phyloP scores from a whole-genome alignment of 2,888 invertebrate species.

The Cheilosia grossa region DNA sequence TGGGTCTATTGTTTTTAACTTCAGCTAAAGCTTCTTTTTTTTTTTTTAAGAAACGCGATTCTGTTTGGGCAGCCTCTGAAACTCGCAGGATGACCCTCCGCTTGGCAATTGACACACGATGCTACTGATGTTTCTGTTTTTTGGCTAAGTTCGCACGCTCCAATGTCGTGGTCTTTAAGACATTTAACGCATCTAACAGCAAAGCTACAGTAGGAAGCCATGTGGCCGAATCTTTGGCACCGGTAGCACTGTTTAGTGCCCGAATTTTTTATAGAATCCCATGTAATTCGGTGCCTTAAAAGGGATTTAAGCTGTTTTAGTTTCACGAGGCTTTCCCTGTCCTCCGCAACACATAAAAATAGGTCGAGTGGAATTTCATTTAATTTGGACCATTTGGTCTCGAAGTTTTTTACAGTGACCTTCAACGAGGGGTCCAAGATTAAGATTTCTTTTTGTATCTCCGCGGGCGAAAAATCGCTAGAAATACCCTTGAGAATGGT shows the following conservation, averaged over 20 bases:
- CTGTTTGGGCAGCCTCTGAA: conserved; percentile 7
- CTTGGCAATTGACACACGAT: background rate
- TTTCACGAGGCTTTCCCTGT: background rate
- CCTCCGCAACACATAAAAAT: background rate
- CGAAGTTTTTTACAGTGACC: background rate
- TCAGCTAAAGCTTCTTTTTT: no score
- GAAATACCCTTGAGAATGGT: background rate
- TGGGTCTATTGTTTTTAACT: background rate
- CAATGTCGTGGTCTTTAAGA: background rate
- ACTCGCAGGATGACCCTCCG: background rate
- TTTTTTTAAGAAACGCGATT: background rate
- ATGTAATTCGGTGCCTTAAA: background rate
- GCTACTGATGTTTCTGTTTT: background rate
- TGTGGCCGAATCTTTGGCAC: conserved; percentile 1
- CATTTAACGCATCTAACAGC: conserved; percentile 1
- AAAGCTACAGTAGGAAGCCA: background rate
- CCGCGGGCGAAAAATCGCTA: background rate
- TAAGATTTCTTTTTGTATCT: background rate
- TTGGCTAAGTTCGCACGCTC: no score
- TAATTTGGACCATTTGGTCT: conserved; percentile 2
- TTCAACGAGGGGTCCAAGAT: background rate
- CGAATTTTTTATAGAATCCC: background rate
- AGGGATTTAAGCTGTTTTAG: background rate
- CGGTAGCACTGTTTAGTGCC: background rate
- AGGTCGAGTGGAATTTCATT: background rate